Percentiles rank a stretch among this genome's conserved stretches.
phyloP scores from a whole-genome alignment of 2,797 vertebrate genomes.

The Echiichthys vipera region DNA sequence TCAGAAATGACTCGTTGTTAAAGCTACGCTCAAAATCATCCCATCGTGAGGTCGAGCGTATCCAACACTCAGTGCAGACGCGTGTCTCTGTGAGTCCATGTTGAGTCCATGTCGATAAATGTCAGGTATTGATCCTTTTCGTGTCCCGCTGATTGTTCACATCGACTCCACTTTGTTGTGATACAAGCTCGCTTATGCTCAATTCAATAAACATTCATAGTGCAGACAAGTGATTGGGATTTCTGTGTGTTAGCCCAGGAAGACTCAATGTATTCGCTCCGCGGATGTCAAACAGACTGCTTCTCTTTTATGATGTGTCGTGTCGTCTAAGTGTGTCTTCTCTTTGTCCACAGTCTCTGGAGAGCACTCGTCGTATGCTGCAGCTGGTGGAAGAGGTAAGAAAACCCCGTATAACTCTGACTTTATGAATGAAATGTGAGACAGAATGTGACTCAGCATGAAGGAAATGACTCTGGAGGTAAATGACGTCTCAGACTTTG shows the following conservation, averaged over 20 bases:
- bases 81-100: constrained; percentile 12
- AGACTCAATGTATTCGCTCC: not conserved
- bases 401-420: not conserved
- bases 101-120: constrained; percentile 21
- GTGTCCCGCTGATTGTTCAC: constrained; percentile 39
- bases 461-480: not conserved
- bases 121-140: constrained; percentile 35
- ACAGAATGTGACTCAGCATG: not conserved
- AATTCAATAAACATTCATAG: not conserved
- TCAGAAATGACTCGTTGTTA: not conserved
- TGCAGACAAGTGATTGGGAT: not conserved
- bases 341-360: constrained; percentile 89
- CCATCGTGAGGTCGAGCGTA: not conserved
- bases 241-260: not conserved
- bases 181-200: constrained; percentile 1
- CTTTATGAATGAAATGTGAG: not conserved
- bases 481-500: not conserved
- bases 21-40: not conserved
- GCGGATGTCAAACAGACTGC: not conserved
- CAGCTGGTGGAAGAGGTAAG: constrained; percentile 99
- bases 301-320: not conserved
- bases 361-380: constrained; percentile 99
- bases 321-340: constrained; percentile 21
- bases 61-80: not conserved
- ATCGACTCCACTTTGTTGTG: constrained; percentile 45